Evolutionary conservation across 2,113 vertebrate genomes (phyloP).

Genomic region (Ceyx margarethae): DNA sequence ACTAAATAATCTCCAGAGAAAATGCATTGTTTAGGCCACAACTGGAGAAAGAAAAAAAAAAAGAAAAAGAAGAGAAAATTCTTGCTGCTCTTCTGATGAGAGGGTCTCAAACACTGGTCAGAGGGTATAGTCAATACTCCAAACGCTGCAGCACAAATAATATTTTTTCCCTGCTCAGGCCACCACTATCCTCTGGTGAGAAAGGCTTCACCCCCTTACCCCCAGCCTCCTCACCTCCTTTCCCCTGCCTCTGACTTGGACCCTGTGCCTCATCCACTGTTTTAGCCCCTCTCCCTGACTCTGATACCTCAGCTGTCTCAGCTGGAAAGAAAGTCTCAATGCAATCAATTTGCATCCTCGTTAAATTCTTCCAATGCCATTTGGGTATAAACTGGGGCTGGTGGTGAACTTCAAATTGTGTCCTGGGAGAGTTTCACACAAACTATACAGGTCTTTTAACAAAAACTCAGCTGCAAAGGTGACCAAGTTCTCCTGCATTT

Average conservation of each 20-base stretch:
- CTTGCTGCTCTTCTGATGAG: not conserved
- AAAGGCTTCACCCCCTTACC: not conserved
- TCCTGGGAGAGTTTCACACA: not conserved
- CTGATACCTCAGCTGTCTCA: not conserved
- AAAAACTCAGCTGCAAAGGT: not conserved
- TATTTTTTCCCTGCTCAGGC: not conserved
- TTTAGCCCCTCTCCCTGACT: not conserved
- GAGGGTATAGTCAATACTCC: not conserved
- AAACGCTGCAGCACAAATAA: not conserved
- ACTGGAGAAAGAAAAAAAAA: not conserved
- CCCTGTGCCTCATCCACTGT: not conserved
- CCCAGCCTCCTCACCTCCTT: not conserved
- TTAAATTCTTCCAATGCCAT: conserved; percentile 4
- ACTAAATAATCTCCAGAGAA: not conserved
- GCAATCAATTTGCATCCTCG: not conserved
- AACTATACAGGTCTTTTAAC: not conserved
- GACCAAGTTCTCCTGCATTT: not conserved
- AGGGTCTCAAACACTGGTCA: not conserved
- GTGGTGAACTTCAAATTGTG: not conserved
- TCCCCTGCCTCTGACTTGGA: not conserved
- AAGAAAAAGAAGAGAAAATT: not conserved
- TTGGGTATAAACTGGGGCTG: not conserved
- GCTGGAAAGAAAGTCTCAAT: not conserved
- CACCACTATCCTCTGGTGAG: not conserved
- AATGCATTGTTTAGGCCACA: not conserved